These are phyloP conservation scores for Limnephilus rhombicus DNA, from an alignment of 2,888 invertebrate genomes.

Conservation along the genomic window DNA sequence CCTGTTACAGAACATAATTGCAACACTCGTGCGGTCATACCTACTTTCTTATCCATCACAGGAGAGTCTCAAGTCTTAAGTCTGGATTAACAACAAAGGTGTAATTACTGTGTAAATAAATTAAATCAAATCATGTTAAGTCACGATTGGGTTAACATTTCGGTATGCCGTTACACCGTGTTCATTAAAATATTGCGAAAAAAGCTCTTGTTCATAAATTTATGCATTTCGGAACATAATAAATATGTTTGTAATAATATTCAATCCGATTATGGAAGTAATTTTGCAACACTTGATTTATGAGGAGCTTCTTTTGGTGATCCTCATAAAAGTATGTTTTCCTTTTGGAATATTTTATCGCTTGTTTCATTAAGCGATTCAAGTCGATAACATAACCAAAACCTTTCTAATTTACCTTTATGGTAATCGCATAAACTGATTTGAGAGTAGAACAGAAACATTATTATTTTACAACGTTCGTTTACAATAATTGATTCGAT, in stretches of 20 bases:
- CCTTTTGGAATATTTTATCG: neutral
- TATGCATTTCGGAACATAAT: neutral
- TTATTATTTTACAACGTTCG: neutral
- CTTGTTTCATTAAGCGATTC: neutral
- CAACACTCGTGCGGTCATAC: neutral
- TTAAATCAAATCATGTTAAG: slow-evolving; percentile 9
- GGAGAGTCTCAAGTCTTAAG: neutral
- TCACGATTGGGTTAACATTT: slow-evolving; percentile 37
- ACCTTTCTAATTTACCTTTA: neutral
- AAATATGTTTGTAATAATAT: neutral
- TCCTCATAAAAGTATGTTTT: neutral
- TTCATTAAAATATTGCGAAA: slow-evolving; percentile 12
- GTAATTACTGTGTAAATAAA: slow-evolving; percentile 11
- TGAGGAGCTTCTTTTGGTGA: neutral
- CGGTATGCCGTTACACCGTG: slow-evolving; percentile 26
- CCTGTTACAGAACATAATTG: neutral
- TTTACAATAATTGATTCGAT: neutral
- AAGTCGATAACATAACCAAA: neutral
- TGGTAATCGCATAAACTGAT: neutral
- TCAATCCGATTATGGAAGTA: neutral
- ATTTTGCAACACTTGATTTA: neutral
- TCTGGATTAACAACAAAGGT: slow-evolving; percentile 14
- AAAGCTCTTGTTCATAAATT: neutral
- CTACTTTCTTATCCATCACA: slow-evolving; percentile 15
- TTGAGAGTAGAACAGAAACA: neutral